Conservation (phyloP, 2,888 invertebrate species). For the Nephrotoma appendiculata region DNA sequence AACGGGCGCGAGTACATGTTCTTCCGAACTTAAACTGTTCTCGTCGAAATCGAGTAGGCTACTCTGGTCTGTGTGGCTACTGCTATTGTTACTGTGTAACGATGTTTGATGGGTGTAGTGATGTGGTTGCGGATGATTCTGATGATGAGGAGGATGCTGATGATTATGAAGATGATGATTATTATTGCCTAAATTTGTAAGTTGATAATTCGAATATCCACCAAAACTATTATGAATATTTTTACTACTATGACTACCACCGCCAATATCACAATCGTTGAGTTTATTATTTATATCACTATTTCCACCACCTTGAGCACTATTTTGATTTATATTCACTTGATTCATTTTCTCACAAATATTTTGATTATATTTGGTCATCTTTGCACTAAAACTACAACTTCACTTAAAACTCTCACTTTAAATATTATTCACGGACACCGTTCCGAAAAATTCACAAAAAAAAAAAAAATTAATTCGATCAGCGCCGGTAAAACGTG, state of each 20-base stretch:
- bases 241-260: neutral
- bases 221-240: neutral
- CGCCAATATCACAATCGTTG: neutral
- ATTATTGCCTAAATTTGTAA: neutral
- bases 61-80: neutral
- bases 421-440: neutral
- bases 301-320: neutral
- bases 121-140: neutral
- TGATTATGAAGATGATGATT: neutral
- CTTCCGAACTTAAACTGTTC: slow-evolving; percentile 29
- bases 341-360: neutral
- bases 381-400: neutral
- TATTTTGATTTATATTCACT: neutral
- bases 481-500: neutral
- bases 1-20: slow-evolving; percentile 32
- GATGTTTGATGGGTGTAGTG: neutral
- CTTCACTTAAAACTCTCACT: neutral
- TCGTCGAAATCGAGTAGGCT: slow-evolving; percentile 31
- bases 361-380: slow-evolving; percentile 6
- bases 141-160: neutral
- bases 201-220: neutral
- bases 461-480: neutral
- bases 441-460: neutral
- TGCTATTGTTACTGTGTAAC: neutral
- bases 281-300: neutral